A percentile compares a stretch with the other conserved stretches of the same genome.
Evolutionary conservation across 2,888 invertebrate species (phyloP).

Genomic region (Acheta domesticus): DNA sequence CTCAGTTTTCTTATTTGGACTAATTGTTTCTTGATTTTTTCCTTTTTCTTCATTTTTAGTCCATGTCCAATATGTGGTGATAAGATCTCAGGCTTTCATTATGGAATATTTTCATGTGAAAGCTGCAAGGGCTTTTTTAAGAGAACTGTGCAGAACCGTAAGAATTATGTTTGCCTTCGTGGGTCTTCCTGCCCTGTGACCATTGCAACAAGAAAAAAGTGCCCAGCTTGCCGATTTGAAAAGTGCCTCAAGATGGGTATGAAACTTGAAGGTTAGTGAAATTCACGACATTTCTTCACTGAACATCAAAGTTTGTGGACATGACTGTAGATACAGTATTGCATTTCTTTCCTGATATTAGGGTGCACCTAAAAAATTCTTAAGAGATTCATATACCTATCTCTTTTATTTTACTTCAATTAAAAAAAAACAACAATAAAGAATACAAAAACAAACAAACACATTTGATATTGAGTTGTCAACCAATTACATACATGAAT

Average conservation of each 20-base stretch:
- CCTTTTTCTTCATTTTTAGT: constrained; percentile 49
- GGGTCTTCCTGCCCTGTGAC: constrained; percentile 90
- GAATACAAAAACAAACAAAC: no score
- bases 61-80: constrained; percentile 95
- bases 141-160: constrained; percentile 95
- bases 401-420: no score
- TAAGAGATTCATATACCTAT: no score
- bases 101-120: constrained; percentile 97
- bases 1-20: neutral
- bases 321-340: no score
- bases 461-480: no score
- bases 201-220: constrained; percentile 90
- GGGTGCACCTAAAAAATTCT: no score
- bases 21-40: neutral
- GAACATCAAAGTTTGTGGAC: no score
- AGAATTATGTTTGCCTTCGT: constrained; percentile 89
- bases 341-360: no score
- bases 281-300: neutral
- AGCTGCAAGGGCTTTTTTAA: constrained; percentile 98
- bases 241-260: constrained; percentile 94
- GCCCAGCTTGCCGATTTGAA: constrained; percentile 94
- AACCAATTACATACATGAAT: no score
- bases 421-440: no score
- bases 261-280: constrained; percentile 79
- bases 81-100: constrained; percentile 95